Percentiles rank a stretch among this genome's conserved stretches.
Evolutionary conservation across 2,888 invertebrate genomes (phyloP).

Genomic region (Podotricha telesiphe): DNA sequence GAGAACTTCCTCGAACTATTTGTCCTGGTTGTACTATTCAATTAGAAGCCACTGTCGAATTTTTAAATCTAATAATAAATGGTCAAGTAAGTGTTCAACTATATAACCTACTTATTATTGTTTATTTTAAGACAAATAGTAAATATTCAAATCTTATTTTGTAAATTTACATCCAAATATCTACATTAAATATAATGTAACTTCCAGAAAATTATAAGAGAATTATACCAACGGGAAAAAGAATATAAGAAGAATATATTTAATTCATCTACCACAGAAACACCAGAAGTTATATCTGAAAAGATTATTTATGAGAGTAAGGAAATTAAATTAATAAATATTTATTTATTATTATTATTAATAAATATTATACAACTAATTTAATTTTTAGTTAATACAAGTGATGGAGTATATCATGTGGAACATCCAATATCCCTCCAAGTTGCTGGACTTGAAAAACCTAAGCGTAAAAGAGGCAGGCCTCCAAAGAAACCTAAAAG

Average conservation of each 20-base stretch:
- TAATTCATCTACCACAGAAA: slow-evolving; percentile 46
- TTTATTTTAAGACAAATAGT: background rate
- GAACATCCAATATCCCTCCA: slow-evolving; percentile 86
- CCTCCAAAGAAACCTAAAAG: slow-evolving; percentile 85
- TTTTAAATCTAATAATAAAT: slow-evolving; percentile 87
- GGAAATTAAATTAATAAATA: slow-evolving; percentile 37
- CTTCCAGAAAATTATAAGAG: slow-evolving; percentile 73
- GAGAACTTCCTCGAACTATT: slow-evolving; percentile 87
- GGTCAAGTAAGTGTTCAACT: slow-evolving; percentile 81
- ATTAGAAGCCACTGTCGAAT: slow-evolving; percentile 88
- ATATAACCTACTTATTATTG: background rate
- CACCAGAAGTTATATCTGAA: slow-evolving; percentile 61
- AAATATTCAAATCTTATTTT: background rate
- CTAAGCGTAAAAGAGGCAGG: slow-evolving; percentile 87
- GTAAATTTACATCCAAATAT: no score
- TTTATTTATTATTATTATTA: background rate
- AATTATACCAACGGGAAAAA: slow-evolving; percentile 66
- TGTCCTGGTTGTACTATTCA: slow-evolving; percentile 91
- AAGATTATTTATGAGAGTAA: slow-evolving; percentile 72
- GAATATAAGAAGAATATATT: slow-evolving; percentile 67
- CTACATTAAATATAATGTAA: background rate
- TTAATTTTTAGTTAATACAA: slow-evolving; percentile 79
- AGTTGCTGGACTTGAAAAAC: slow-evolving; percentile 86
- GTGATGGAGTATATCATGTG: slow-evolving; percentile 85
- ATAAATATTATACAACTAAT: background rate